Conservation (phyloP, 2,113 vertebrate species). For the Leptobrachium leishanense region DNA sequence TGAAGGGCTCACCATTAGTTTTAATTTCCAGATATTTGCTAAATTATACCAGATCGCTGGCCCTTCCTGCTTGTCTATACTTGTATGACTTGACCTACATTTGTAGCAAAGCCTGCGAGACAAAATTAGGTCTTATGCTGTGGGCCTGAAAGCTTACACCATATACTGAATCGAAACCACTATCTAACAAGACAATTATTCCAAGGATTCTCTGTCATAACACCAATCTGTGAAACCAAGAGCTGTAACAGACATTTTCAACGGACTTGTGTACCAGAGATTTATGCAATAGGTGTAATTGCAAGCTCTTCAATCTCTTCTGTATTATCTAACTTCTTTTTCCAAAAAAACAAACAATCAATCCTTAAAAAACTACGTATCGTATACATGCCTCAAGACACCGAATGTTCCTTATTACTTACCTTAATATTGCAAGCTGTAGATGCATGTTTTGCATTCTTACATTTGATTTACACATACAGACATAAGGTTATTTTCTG, state of each 20-base stretch:
- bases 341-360: neutral
- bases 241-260: slow-evolving; percentile 31
- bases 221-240: slow-evolving; percentile 35
- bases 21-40: slow-evolving; percentile 57
- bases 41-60: slow-evolving; percentile 27
- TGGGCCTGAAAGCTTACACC: slow-evolving; percentile 49
- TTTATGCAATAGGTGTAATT: slow-evolving; percentile 43
- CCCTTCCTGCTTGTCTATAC: neutral
- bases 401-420: too few relatives aligned
- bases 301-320: slow-evolving; percentile 36
- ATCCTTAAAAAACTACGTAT: slow-evolving; percentile 9
- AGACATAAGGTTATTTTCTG: too few relatives aligned
- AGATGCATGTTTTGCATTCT: too few relatives aligned
- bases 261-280: slow-evolving; percentile 38
- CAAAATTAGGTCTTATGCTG: slow-evolving; percentile 52
- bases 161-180: slow-evolving; percentile 42
- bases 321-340: slow-evolving; percentile 13
- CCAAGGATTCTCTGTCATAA: slow-evolving; percentile 29
- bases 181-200: slow-evolving; percentile 47
- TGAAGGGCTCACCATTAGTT: slow-evolving; percentile 56
- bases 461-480: too few relatives aligned
- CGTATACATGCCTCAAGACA: too few relatives aligned
- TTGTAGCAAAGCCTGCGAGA: slow-evolving; percentile 50
- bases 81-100: slow-evolving; percentile 64
- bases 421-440: too few relatives aligned